These are phyloP conservation scores for Colletes collaris DNA, from an alignment of 2,888 invertebrate genomes.

Conservation along the genomic window DNA sequence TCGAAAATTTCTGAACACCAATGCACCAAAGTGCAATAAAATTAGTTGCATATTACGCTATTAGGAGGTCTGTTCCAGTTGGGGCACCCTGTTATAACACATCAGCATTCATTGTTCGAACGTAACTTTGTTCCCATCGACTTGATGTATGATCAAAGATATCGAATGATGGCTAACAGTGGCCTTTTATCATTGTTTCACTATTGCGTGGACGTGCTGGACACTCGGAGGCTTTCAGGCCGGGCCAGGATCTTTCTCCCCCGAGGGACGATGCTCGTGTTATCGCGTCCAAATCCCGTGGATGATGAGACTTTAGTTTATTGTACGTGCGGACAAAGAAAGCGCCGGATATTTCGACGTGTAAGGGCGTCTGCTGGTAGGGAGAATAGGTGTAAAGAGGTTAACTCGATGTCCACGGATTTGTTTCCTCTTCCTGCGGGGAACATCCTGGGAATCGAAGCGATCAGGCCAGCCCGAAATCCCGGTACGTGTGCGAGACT, in stretches of 20 bases:
- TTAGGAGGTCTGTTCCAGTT: too few relatives aligned
- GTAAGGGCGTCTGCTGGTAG: slow-evolving; percentile 37
- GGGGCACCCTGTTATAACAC: background rate
- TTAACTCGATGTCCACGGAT: slow-evolving; percentile 65
- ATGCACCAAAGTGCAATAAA: too few relatives aligned
- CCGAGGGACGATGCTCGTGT: slow-evolving; percentile 75
- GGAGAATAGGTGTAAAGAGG: slow-evolving; percentile 53
- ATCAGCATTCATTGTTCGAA: slow-evolving; percentile 1
- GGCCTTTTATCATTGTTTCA: slow-evolving; percentile 59
- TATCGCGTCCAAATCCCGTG: slow-evolving; percentile 81
- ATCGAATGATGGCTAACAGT: slow-evolving; percentile 13
- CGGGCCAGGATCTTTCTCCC: slow-evolving; percentile 26
- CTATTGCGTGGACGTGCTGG: slow-evolving; percentile 27
- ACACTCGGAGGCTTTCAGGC: slow-evolving; percentile 28
- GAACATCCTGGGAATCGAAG: slow-evolving; percentile 62
- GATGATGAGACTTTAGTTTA: slow-evolving; percentile 83
- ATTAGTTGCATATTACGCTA: too few relatives aligned
- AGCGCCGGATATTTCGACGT: slow-evolving; percentile 35
- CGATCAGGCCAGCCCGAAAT: slow-evolving; percentile 70
- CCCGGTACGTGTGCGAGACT: slow-evolving; percentile 76
- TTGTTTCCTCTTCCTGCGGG: slow-evolving; percentile 60
- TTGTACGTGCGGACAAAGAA: slow-evolving; percentile 78
- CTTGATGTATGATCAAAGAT: slow-evolving; percentile 24
- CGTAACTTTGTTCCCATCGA: slow-evolving; percentile 13
- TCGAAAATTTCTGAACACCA: too few relatives aligned